Conservation (phyloP, 2,797 vertebrate species). For the Enteromius unitaeniatus region DNA sequence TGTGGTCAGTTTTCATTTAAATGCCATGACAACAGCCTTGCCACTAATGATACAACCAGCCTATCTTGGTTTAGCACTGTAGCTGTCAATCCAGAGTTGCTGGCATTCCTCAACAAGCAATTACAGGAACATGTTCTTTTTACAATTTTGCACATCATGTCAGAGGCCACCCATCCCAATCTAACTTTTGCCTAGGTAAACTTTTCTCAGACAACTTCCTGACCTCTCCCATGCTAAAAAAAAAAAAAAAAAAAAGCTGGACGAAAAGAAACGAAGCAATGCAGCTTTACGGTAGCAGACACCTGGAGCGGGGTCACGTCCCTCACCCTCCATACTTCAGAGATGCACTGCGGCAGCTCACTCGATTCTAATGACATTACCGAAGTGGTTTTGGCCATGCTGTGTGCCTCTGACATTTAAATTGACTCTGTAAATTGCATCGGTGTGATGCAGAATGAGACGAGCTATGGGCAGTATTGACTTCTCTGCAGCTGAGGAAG, state of each 20-base stretch:
- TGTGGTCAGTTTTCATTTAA: background rate
- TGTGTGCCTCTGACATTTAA: slow-evolving; percentile 48
- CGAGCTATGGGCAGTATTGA: slow-evolving; percentile 42
- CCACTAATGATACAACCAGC: slow-evolving; percentile 14
- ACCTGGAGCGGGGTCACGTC: slow-evolving; percentile 33
- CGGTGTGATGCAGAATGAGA: slow-evolving; percentile 27
- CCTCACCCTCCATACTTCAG: slow-evolving; percentile 34
- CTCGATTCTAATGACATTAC: slow-evolving; percentile 53
- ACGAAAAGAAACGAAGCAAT: background rate
- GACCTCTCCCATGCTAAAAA: background rate
- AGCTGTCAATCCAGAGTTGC: background rate
- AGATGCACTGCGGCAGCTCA: slow-evolving; percentile 37
- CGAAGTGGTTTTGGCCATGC: slow-evolving; percentile 8
- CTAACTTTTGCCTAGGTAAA: slow-evolving; percentile 1
- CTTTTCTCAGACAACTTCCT: slow-evolving; percentile 1
- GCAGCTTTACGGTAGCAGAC: slow-evolving; percentile 20
- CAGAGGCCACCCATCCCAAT: slow-evolving; percentile 27
- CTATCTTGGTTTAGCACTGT: background rate
- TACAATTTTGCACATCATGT: background rate
- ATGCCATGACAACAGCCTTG: background rate
- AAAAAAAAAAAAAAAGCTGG: background rate
- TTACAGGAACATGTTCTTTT: slow-evolving; percentile 6
- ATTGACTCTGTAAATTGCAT: slow-evolving; percentile 50
- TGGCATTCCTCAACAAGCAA: background rate
- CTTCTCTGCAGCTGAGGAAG: slow-evolving; percentile 42